A percentile compares a stretch with the other conserved stretches of the same genome.
These are phyloP conservation scores for Acipenser oxyrinchus DNA, from an alignment of 2,797 vertebrate genomes.

Conservation along the genomic window DNA sequence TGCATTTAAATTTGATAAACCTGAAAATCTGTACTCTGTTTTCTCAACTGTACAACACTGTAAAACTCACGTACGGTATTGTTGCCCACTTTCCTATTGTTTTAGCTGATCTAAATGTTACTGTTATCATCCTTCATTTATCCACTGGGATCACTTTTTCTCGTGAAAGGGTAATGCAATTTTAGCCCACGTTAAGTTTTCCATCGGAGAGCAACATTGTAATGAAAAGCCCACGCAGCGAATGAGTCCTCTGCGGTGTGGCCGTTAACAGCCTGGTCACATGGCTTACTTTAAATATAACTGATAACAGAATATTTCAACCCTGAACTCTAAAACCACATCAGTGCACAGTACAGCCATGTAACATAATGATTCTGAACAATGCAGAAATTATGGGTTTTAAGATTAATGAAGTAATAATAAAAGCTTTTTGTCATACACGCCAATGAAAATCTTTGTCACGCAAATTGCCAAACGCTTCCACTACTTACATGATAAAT, in stretches of 20 bases:
- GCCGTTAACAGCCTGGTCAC: not conserved
- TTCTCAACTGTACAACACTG: too few species aligned
- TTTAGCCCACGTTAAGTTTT: slow-evolving; percentile 7
- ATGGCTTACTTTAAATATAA: not conserved
- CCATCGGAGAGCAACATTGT: slow-evolving; percentile 9
- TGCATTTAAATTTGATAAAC: too few species aligned
- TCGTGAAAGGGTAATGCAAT: slow-evolving; percentile 12
- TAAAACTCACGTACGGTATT: too few species aligned
- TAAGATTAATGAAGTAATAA: not conserved
- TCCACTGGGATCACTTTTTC: slow-evolving; percentile 6
- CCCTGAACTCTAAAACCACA: not conserved
- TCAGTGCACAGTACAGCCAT: not conserved
- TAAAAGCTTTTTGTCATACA: too few species aligned
- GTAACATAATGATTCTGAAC: not conserved
- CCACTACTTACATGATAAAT: too few species aligned
- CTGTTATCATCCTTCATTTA: not conserved
- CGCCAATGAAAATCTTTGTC: too few species aligned
- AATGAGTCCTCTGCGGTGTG: slow-evolving; percentile 10
- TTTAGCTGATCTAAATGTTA: not conserved
- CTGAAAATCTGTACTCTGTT: too few species aligned
- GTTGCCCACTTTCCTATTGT: too few species aligned
- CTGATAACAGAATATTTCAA: not conserved
- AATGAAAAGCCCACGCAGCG: not conserved
- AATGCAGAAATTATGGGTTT: not conserved
- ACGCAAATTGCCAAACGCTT: too few species aligned